phyloP scores from a whole-genome alignment of 1,140 invertebrate genomes.

The Rhyacophila brunnea region DNA sequence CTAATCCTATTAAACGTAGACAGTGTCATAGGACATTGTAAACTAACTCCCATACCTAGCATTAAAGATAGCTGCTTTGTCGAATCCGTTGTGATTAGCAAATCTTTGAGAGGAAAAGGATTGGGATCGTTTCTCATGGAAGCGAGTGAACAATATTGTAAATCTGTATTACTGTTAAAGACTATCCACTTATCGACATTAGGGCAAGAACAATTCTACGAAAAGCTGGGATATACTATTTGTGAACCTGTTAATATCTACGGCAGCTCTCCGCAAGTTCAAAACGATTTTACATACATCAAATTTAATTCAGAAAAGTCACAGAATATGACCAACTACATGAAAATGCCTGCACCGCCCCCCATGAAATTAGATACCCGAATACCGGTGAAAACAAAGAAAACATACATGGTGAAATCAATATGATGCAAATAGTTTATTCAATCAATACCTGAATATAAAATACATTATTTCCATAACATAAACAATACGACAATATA shows the following conservation, averaged over 20 bases:
- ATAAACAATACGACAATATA: conserved; percentile 1
- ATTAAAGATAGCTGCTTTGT: conserved; percentile 68
- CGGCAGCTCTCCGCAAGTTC: conserved; percentile 40
- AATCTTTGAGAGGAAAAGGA: conserved; percentile 66
- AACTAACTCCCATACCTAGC: conserved; percentile 66
- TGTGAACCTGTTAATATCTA: conserved; percentile 70
- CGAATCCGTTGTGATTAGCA: conserved; percentile 74
- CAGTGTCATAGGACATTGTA: conserved; percentile 71
- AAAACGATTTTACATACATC: conserved; percentile 2
- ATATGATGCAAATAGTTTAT: conserved; percentile 7
- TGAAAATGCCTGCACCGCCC: conserved; percentile 20
- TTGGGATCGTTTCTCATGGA: conserved; percentile 70
- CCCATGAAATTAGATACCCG: conserved; percentile 13
- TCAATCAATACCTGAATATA: background rate
- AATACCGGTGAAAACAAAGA: conserved; percentile 18
- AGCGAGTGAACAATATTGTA: conserved; percentile 67
- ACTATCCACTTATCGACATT: conserved; percentile 72
- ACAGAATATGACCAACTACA: conserved; percentile 11
- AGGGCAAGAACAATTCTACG: conserved; percentile 75
- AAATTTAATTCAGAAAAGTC: conserved; percentile 7
- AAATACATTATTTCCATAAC: background rate
- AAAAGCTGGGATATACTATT: conserved; percentile 68
- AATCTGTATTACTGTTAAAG: conserved; percentile 58
- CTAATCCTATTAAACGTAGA: conserved; percentile 63
- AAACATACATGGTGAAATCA: conserved; percentile 33